Evolutionary conservation across 2,113 vertebrate species (phyloP).

Genomic region (Phrynosoma platyrhinos): DNA sequence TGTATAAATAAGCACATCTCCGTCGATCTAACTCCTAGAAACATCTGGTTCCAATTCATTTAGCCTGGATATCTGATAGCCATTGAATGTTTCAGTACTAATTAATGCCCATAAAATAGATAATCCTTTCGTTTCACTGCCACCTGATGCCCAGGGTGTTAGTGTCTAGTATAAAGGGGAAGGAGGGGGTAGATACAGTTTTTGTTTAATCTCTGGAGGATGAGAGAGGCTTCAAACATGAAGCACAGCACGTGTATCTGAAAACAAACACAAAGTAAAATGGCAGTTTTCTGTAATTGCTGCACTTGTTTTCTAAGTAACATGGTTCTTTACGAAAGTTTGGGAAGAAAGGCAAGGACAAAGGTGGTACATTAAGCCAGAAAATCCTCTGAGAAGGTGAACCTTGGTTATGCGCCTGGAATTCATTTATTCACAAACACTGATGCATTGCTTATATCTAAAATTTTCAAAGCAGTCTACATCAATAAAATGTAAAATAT

Average conservation of each 20-base stretch:
- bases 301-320: background rate
- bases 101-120: background rate
- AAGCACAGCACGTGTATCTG: background rate
- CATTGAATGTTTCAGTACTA: background rate
- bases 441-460: no score
- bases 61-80: background rate
- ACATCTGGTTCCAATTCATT: background rate
- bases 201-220: background rate
- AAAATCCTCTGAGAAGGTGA: background rate
- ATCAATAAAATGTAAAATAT: no score
- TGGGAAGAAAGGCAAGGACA: background rate
- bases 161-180: background rate
- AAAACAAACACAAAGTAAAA: background rate
- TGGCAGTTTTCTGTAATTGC: background rate
- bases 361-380: background rate
- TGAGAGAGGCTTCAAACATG: background rate
- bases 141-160: background rate
- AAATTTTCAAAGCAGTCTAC: no score
- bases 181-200: background rate
- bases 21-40: background rate
- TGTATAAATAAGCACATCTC: background rate
- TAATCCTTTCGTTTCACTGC: background rate
- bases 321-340: background rate
- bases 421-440: no score
- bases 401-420: no score